Evolutionary conservation across 2,888 invertebrate species (phyloP).

Genomic region (Spodoptera littoralis): DNA sequence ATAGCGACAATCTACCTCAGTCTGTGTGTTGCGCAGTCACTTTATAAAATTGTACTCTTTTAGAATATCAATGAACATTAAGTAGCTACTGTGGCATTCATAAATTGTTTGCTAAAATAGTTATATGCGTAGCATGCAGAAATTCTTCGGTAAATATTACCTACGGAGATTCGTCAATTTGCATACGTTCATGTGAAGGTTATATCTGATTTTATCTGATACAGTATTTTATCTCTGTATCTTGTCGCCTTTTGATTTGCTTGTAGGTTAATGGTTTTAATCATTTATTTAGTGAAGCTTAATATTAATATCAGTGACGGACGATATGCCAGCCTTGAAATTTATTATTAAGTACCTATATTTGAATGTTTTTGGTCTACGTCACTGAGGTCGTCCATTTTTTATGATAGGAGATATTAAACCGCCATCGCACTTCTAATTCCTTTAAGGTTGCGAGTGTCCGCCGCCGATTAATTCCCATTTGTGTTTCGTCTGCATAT

Average conservation of each 20-base stretch:
- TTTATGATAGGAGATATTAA: no score
- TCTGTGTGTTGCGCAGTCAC: constrained; percentile 21
- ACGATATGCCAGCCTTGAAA: no score
- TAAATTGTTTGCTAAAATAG: constrained; percentile 50
- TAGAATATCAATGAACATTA: constrained; percentile 49
- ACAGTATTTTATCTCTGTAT: neutral
- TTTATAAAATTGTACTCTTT: constrained; percentile 41
- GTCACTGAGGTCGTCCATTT: no score
- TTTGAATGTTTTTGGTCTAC: no score
- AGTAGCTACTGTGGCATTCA: constrained; percentile 41
- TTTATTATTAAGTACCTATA: no score
- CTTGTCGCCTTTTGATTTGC: neutral
- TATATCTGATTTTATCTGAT: neutral
- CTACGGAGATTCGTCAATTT: constrained; percentile 35
- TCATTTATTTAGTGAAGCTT: neutral
- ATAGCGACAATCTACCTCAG: constrained; percentile 14
- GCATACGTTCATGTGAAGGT: constrained; percentile 38
- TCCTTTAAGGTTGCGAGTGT: no score
- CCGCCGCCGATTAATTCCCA: no score
- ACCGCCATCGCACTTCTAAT: no score
- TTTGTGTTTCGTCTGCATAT: no score
- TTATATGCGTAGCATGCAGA: constrained; percentile 39
- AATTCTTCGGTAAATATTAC: constrained; percentile 18
- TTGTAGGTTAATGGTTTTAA: constrained; percentile 2
- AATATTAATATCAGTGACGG: no score